Evolutionary conservation across 2,888 invertebrate species (phyloP), one percentile per base, ranked within the genome.

Genomic region (Mantis religiosa): DNA sequence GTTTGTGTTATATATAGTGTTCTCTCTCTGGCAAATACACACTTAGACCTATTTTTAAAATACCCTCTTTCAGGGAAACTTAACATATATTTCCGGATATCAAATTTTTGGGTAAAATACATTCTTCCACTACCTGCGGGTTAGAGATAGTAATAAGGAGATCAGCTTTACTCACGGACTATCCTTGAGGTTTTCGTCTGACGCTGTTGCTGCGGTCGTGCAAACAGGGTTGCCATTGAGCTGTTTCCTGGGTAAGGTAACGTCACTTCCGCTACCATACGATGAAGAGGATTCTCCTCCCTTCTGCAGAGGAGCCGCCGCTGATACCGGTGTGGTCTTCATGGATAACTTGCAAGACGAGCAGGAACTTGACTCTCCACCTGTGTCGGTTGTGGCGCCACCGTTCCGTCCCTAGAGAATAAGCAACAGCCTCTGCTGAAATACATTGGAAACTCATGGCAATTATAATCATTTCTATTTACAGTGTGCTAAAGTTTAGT

Each of bases 261-360:
- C 89, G 84, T 90, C 90, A 34, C 89, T 89, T 84, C 89, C 89
- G 4, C 88, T 88, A n/a, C 87, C 87, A 87, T 87, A 87, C 3
- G 87, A 87, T 27, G 87, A 87, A 20, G 87, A 87, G 8, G 87
- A 87, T 30, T 87, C 87, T 82, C 87, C 87, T 28, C 34, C 82
- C 34, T 71, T 15, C 20, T 71, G 54, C 2, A 20, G 20, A 71
- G 54, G 15, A 25, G 54, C 54, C 20, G 54, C 54, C 20, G 54
- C 54, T 71, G 54, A 20, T 71, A 71, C 20, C 54, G 54, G 54
- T 8, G 54, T 71, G 15, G 20, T 71, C 6, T 71, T 71, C 54
- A 20, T 71, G 28, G 88, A 85, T 20, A 81, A 84, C 28, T 34
- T 84, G 7, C 84, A 84, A 41, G 41, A 27, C 20, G 88, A 88